Base-by-base conservation (phyloP, 2,113 vertebrate genomes). In the Lasiurus borealis region DNA sequence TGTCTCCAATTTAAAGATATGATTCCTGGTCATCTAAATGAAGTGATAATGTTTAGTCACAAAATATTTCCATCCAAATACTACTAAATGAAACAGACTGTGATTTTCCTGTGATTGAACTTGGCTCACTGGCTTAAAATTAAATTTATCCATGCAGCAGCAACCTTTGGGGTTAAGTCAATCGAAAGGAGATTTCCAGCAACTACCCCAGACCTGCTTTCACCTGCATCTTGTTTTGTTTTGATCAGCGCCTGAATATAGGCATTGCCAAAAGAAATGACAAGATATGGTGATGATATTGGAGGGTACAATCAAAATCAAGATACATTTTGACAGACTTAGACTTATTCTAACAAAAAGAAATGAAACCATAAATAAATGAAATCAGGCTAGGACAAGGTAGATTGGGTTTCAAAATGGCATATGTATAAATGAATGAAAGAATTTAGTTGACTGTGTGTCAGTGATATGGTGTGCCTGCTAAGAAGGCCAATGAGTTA, bases 61-160 rank as follows among this genome's bases (percentile, higher is more conserved):
- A 72, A 91, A 78, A 23, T 80, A 88, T 21, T 88, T 44, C 66
- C 57, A 27, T 88, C 36, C 68, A 87, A 73, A 90, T 83, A 71
- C 59, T 66, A 54, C 66, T 78, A 54, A 92, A 46, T 46, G 62
- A 91, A 90, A 93, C 25, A 75, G 71, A 21, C 25, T 75, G 31
- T 91, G 73, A 90, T 94, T 95, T 96, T 95, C 57, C 69, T 71
- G 48, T 44, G 52, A n/a, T 34, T 48, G 34, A 88, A 18, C 44
- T 52, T 62, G 50, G 44, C 69, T 93, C 50, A 40, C 21, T 96
- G 14, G 1, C 89, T 89, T 69, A 62, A 92, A 91, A 86, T 89
- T 25, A 80, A 91, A 34, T 93, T 23, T 36, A 3, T 88, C 19
- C 16, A 31, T 92, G 93, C 73, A 57, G 27, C 36, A 81, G 71